These are phyloP conservation scores for Cerceris ruficornis DNA, from an alignment of 2,888 invertebrate species.

Conservation along the genomic window DNA sequence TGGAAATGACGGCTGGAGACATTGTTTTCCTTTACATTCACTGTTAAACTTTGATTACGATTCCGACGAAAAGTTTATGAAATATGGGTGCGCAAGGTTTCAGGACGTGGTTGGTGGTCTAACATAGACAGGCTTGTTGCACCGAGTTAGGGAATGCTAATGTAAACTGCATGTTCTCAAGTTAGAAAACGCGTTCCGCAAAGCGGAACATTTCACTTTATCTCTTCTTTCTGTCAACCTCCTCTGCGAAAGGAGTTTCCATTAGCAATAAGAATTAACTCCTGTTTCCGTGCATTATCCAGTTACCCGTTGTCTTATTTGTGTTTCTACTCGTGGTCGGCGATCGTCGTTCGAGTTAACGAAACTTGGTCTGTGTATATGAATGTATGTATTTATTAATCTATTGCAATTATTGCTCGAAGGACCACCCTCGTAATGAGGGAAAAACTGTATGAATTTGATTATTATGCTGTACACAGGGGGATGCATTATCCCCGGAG, in stretches of 20 bases:
- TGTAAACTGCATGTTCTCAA: constrained; percentile 49
- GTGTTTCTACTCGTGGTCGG: no score
- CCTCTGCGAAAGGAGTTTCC: constrained; percentile 34
- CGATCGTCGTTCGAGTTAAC: no score
- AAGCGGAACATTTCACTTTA: constrained; percentile 37
- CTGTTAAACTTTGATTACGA: constrained; percentile 45
- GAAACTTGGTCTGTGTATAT: no score
- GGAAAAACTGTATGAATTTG: no score
- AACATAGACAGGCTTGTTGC: background rate
- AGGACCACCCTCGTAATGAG: no score
- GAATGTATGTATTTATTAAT: no score
- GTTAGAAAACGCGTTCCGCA: constrained; percentile 34
- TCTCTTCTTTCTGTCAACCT: constrained; percentile 23
- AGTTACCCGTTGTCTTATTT: constrained; percentile 47
- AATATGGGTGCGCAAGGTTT: constrained; percentile 19
- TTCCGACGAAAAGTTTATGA: constrained; percentile 41
- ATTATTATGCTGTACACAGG: no score
- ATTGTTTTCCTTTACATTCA: background rate
- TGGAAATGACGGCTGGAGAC: background rate
- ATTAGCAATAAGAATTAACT: constrained; percentile 49
- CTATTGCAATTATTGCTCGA: no score
- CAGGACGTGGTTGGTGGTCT: constrained; percentile 19
- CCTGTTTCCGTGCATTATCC: background rate
- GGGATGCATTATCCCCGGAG: no score
- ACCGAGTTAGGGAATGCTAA: constrained; percentile 27